These are phyloP conservation scores for Mungos mungo DNA, from an alignment of 2,113 vertebrate species.

Conservation along the genomic window DNA sequence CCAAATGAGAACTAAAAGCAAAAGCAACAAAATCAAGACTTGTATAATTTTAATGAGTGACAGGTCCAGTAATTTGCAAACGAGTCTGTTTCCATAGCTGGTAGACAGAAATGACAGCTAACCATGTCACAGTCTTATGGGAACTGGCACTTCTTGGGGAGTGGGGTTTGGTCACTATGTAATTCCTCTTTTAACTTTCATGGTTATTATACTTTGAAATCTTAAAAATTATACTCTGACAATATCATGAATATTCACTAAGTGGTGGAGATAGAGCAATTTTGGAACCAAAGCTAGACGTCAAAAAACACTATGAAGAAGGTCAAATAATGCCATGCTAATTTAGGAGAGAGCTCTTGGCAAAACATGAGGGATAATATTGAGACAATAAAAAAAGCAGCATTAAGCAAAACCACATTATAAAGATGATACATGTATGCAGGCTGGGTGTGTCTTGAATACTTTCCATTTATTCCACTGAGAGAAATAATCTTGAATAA, in stretches of 20 bases:
- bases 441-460: neutral
- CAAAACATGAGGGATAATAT: neutral
- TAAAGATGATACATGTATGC: neutral
- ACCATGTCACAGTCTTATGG: neutral
- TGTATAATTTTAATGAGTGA: neutral
- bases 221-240: neutral
- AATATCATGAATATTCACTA: neutral
- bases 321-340: neutral
- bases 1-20: neutral
- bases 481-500: neutral
- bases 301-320: neutral
- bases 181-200: neutral
- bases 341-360: neutral
- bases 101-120: neutral
- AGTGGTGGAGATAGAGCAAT: neutral
- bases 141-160: neutral
- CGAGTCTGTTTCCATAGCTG: neutral
- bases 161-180: neutral
- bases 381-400: neutral
- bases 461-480: neutral
- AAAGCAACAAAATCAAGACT: neutral
- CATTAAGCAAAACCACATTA: neutral
- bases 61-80: neutral
- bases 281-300: neutral
- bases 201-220: neutral